Conservation (phyloP, 2,113 vertebrate genomes). For the Tamias sibiricus region DNA sequence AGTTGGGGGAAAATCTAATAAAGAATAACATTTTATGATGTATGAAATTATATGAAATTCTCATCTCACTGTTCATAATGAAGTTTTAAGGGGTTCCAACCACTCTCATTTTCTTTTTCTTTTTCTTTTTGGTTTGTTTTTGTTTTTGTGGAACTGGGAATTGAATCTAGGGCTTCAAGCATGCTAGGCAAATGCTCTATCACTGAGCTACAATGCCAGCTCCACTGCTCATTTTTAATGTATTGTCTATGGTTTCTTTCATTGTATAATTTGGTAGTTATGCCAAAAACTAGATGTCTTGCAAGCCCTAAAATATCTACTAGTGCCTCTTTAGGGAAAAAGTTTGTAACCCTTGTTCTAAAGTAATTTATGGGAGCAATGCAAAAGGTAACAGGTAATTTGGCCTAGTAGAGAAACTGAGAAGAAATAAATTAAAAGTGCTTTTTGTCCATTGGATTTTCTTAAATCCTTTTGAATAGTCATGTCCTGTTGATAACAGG, state of each 20-base stretch:
- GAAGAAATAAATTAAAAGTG: not conserved
- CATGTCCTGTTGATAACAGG: not conserved
- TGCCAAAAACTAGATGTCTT: not conserved
- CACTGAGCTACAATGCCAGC: not conserved
- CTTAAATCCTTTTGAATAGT: not conserved
- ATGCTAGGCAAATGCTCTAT: not conserved
- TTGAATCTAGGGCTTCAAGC: no score
- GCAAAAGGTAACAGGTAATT: not conserved
- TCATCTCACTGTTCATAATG: not conserved
- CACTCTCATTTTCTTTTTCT: not conserved
- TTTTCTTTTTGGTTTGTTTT: not conserved
- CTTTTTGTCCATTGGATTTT: not conserved
- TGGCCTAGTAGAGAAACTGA: not conserved
- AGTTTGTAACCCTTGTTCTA: not conserved
- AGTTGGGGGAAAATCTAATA: not conserved
- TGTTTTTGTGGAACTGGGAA: not conserved
- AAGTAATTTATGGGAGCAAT: not conserved
- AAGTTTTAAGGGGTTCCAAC: not conserved
- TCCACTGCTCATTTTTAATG: not conserved
- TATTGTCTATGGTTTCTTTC: not conserved
- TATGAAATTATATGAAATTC: not conserved
- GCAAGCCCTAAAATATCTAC: conserved; percentile 1
- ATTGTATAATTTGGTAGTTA: not conserved
- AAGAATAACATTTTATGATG: not conserved
- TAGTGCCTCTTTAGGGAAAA: not conserved